These are phyloP conservation scores for Dicyrtomina minuta DNA, from an alignment of 2,888 invertebrate species.

Conservation along the genomic window DNA sequence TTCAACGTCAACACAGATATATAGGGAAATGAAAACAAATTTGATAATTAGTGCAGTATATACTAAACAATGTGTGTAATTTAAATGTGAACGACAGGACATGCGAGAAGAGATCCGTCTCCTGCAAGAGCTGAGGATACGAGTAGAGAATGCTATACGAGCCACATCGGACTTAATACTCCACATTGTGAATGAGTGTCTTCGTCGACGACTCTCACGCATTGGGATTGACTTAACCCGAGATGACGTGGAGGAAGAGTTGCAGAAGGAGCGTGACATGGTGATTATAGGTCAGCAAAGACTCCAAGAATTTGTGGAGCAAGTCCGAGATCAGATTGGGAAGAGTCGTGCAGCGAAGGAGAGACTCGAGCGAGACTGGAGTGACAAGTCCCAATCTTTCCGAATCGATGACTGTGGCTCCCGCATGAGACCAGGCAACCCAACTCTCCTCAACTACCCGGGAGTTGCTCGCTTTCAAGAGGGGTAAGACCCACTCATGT, in stretches of 20 bases:
- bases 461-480: slow-evolving; percentile 78
- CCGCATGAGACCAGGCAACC: slow-evolving; percentile 68
- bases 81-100: slow-evolving; percentile 32
- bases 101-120: slow-evolving; percentile 50
- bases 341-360: slow-evolving; percentile 79
- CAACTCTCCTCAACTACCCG: slow-evolving; percentile 73
- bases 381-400: slow-evolving; percentile 80
- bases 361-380: slow-evolving; percentile 85
- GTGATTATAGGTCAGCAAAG: slow-evolving; percentile 49
- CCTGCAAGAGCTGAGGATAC: slow-evolving; percentile 47
- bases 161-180: slow-evolving; percentile 52
- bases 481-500: slow-evolving; percentile 60
- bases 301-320: slow-evolving; percentile 54
- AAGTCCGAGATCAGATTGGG: slow-evolving; percentile 68
- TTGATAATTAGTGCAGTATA: not conserved
- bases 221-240: slow-evolving; percentile 72
- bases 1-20: too few species aligned
- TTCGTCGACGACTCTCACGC: slow-evolving; percentile 69
- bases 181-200: slow-evolving; percentile 70
- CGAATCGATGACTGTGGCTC: slow-evolving; percentile 72
- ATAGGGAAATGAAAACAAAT: too few species aligned
- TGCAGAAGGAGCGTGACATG: slow-evolving; percentile 62
- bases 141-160: slow-evolving; percentile 50
- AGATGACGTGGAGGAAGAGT: slow-evolving; percentile 74
- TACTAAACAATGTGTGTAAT: not conserved